Evolutionary conservation across 2,888 invertebrate species (phyloP), one percentile per base, ranked within the genome.

Genomic region (Ophioninae sp.): DNA sequence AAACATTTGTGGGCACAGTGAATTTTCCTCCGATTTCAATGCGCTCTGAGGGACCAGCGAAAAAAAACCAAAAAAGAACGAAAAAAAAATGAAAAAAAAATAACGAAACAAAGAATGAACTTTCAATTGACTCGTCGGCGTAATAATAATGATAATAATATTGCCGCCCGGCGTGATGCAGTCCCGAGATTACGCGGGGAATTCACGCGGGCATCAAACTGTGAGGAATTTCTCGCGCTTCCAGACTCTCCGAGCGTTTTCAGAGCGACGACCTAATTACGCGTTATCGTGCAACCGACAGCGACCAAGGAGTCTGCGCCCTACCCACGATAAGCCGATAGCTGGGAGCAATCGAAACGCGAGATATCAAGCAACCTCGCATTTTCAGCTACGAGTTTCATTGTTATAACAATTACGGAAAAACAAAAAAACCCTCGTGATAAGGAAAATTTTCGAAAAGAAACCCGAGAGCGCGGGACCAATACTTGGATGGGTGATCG

Each of bases 211-310:
- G 65, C 75, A 51, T 75, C 65, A 75, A 67, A 75, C 75, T 75
- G 75, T 67, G 75, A 75, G 75, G 65, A 75, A 75, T 75, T 75
- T 75, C 75, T 75, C 65, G 65, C 65, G 75, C 75, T 75, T 56
- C 39, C 75, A 67, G 65, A 22, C 65, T 67, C 65, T 67, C 75
- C 39, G 39, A 75, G 65, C 58, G 69, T 78, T 76, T 78, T 80
- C 73, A 77, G 77, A 73, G 78, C 71, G 74, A 75, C 84, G 84
- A 81, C 81, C 84, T 75, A 81, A 84, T 84, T 84, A 79, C 71
- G 71, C 78, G 81, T 81, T 84, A 84, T 84, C 84, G 79, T 81
- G 64, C 65, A 65, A 65, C 67, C 73, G 23, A 64, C 78, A 81
- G 81, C 71, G 63, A 64, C 71, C 64, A 69, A 63, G 56, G 74